phyloP scores from a whole-genome alignment of 2,797 vertebrate species.

The Lagorchestes hirsutus region DNA sequence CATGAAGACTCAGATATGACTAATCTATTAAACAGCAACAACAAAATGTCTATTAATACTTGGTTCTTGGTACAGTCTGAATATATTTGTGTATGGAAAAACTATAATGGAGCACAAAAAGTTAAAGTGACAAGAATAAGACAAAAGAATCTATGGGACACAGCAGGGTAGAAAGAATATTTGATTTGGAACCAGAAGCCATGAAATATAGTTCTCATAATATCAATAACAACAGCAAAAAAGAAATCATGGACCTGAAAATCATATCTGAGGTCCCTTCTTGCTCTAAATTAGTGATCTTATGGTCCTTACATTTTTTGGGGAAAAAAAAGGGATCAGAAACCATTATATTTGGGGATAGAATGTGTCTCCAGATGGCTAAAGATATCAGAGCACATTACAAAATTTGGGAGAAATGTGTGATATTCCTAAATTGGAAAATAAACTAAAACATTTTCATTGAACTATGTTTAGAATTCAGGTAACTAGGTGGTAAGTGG shows the following conservation, averaged over 20 bases:
- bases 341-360: not conserved
- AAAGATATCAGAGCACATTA: not conserved
- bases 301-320: not conserved
- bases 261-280: not conserved
- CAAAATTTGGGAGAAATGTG: not conserved
- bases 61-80: not conserved
- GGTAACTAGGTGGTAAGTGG: not conserved
- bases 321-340: not conserved
- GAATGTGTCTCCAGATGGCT: conserved; percentile 4
- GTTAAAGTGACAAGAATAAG: not conserved
- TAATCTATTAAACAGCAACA: not conserved
- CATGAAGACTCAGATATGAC: not conserved
- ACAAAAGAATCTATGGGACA: not conserved
- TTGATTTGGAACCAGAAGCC: not conserved
- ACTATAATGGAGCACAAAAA: not conserved
- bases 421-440: not conserved
- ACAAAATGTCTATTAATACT: not conserved
- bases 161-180: not conserved
- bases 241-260: not conserved
- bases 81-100: not conserved
- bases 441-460: not conserved
- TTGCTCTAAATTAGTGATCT: not conserved
- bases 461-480: not conserved
- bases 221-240: not conserved
- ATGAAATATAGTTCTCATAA: not conserved